Percentiles rank a stretch among this genome's conserved stretches.
phyloP scores from a whole-genome alignment of 1,140 invertebrate species.

The Lanistes nyassanus region DNA sequence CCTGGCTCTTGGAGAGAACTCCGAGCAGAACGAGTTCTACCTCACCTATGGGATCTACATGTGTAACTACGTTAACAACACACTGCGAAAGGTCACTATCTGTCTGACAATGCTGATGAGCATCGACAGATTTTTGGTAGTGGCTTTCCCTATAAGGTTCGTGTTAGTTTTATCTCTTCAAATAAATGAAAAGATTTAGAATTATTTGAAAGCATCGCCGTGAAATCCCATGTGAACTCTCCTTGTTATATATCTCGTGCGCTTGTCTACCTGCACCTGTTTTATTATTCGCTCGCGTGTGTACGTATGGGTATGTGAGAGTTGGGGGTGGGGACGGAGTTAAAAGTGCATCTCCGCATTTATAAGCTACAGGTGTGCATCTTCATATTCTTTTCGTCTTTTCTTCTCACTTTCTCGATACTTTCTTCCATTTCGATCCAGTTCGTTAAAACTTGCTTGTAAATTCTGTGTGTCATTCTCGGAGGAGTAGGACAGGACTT shows the following conservation, averaged over 20 bases:
- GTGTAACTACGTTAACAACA: neutral
- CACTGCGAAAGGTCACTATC: neutral
- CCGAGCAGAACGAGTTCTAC: neutral
- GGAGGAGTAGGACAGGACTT: neutral
- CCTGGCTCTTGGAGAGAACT: neutral
- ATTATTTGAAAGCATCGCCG: too few species aligned
- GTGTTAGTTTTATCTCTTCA: too few species aligned
- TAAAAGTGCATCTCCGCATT: neutral
- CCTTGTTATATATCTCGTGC: too few species aligned
- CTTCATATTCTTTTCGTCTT: neutral
- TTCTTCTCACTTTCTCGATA: neutral
- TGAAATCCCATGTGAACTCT: too few species aligned
- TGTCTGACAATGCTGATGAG: constrained; percentile 7
- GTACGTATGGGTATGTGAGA: constrained; percentile 2
- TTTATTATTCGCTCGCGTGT: too few species aligned
- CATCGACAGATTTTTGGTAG: neutral
- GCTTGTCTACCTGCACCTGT: too few species aligned
- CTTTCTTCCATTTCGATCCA: neutral
- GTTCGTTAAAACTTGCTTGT: neutral
- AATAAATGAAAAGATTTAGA: too few species aligned
- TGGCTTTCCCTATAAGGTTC: neutral
- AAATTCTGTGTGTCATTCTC: neutral
- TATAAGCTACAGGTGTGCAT: neutral
- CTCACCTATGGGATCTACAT: constrained; percentile 2
- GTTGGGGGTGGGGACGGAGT: too few species aligned